Base-by-base conservation (phyloP, 1,140 invertebrate species). In the Drosophila nebulosa region DNA sequence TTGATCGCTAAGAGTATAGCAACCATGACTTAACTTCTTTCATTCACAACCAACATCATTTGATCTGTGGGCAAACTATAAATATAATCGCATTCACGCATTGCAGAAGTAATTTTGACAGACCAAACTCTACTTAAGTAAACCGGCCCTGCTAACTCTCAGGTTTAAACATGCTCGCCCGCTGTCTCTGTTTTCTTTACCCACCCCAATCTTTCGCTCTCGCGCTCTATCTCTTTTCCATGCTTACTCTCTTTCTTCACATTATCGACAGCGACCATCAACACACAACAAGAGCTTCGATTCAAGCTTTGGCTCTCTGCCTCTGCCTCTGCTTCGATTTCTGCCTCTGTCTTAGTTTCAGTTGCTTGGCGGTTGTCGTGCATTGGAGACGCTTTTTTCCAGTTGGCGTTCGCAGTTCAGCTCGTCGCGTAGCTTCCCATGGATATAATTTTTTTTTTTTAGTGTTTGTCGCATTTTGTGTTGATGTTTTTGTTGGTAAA, bases 321-420 rank as follows among this genome's bases (percentile, higher is more conserved):
- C 14, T 30, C 52, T 30, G 12, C 14, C 10, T n/a, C n/a, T n/a
- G n/a, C n/a, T n/a, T n/a, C 3, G 5, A n/a, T n/a, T 7, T 52
- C 24, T 32, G 55, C 55, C 36, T 12, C 18, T 24, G n/a, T 16
- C 14, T 12, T 5, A 18, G 24, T 55, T 46, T 60, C 65, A 86
- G 83, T 86, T 86, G 74, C 62, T 72, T 78, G 63, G 64, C 70
- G 73, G 62, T 88, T 71, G 78, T 88, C 76, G 64, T 55, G 64
- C 46, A 70, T 22, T 69, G 63, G 69, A 52, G 62, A 62, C 60
- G 74, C 55, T 64, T 74, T 62, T 56, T 56, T 75, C 3, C 16
- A 21, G 1, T 16, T 46, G 39, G 16, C 39, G 39, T 21, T 46
- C 16, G 16, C 39, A 21, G 16, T 46, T 46, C 3, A 18, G 16